Percentiles rank a stretch among this genome's conserved stretches.
Evolutionary conservation across 37 sponge, comb jelly and placozoan species (phyloP).

Genomic region (Halisarca cf. caerulea): DNA sequence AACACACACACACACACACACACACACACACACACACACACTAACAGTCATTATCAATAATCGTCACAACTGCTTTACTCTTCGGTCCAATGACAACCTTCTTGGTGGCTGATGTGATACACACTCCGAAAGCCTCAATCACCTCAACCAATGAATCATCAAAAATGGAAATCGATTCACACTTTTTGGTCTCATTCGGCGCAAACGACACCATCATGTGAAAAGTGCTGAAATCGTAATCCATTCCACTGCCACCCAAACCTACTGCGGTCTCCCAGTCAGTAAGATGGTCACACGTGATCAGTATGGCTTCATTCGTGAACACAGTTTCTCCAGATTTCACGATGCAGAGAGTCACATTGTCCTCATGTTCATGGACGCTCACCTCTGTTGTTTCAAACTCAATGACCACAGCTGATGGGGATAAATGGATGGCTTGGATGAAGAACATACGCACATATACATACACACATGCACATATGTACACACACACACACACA

Average conservation of each 20-base stretch:
- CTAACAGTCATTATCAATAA: constrained; percentile 9
- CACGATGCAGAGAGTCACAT: neutral
- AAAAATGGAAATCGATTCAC: neutral
- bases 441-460: too few relatives aligned
- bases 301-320: neutral
- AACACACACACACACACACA: too few relatives aligned
- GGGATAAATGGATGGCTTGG: too few relatives aligned
- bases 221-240: neutral
- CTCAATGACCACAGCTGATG: neutral
- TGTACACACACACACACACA: too few relatives aligned
- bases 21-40: too few relatives aligned
- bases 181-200: neutral
- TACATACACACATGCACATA: too few relatives aligned
- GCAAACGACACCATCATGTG: neutral
- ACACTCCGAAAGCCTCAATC: neutral
- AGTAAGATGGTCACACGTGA: neutral
- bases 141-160: constrained; percentile 1
- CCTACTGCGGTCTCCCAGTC: neutral
- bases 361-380: neutral
- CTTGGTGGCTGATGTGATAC: neutral
- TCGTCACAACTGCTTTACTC: neutral
- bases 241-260: neutral
- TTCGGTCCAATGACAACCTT: neutral
- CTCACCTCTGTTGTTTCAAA: neutral
- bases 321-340: constrained; percentile 9